Conservation (phyloP, 2,797 vertebrate genomes). For the Nannoperca australis region DNA sequence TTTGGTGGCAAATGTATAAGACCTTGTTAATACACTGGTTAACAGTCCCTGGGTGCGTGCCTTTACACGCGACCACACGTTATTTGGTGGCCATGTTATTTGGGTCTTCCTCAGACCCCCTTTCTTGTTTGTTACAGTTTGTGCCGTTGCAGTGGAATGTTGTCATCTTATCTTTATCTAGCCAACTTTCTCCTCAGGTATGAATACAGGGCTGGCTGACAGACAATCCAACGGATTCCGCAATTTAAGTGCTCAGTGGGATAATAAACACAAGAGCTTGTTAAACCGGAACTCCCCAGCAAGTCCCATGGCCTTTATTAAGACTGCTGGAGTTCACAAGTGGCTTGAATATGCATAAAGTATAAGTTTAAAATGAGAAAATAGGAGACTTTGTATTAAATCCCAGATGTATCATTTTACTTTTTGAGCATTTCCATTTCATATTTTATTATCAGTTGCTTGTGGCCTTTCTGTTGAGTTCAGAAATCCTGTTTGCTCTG, state of each 20-base stretch:
- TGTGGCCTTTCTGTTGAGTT: conserved; percentile 60
- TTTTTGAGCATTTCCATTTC: conserved; percentile 28
- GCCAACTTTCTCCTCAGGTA: conserved; percentile 64
- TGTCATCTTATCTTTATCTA: conserved; percentile 63
- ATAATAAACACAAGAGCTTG: conserved; percentile 60
- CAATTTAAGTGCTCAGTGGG: conserved; percentile 32
- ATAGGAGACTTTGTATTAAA: background rate
- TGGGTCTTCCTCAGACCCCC: background rate
- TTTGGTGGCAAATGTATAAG: background rate
- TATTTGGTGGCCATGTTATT: conserved; percentile 20
- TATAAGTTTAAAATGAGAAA: conserved; percentile 1
- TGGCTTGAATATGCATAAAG: background rate
- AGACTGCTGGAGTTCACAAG: conserved; percentile 23
- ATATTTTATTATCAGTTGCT: conserved; percentile 58
- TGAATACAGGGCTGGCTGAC: conserved; percentile 64
- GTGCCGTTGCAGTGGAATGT: conserved; percentile 58
- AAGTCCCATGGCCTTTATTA: conserved; percentile 26
- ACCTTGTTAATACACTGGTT: background rate
- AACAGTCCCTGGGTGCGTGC: background rate
- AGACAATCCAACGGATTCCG: conserved; percentile 61
- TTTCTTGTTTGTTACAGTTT: conserved; percentile 41
- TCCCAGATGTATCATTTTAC: conserved; percentile 14
- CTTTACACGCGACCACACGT: conserved; percentile 1
- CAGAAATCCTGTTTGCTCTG: conserved; percentile 76
- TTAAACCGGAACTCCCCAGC: conserved; percentile 56